Base-by-base conservation (phyloP, 2,888 invertebrate genomes). In the Chrysodeixis includens region DNA sequence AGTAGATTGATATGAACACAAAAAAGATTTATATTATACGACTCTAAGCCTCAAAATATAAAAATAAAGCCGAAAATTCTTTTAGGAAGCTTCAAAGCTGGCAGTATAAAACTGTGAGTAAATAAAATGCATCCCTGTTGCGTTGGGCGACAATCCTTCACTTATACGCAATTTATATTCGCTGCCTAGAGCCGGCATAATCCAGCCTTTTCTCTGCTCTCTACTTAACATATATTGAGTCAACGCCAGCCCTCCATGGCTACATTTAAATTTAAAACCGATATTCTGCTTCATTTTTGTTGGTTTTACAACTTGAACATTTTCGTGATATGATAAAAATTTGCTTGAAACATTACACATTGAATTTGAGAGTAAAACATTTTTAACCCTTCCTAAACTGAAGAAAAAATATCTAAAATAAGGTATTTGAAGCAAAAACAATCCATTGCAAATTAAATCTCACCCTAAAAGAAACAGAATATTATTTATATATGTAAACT, bases 141-240 rank as follows among this genome's bases (percentile, higher is more conserved):
- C 78, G 84, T 85, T 81, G 81, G 71, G 74, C 81, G 84, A 86
- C 87, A 88, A 89, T 90, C 88, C 91, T 90, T 91, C 90, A 90
- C 87, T 90, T 91, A 90, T 88, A 85, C 85, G 87, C 88, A 87
- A 92, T 92, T 90, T 92, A 91, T 91, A 92, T 92, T 91, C 92
- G 88, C 90, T 92, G 92, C 91, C 91, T 90, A 82, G 83, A 89
- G 82, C 84, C 84, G 71, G 77, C 83, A 82, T 85, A 85, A 84
- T 83, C 82, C 84, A 79, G 84, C 83, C 87, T 87, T 88, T 88
- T 87, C 88, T 86, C 86, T 86, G 85, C 80, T 70, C 62, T 52
- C 65, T 74, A 64, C 73, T 76, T 80, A 70, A 78, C 78, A 80
- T 83, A 86, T 83, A 84, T 83, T 82, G 82, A 85, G 79, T 74